Evolutionary conservation across 2,888 invertebrate genomes (phyloP).

Genomic region (Aelia acuminata): DNA sequence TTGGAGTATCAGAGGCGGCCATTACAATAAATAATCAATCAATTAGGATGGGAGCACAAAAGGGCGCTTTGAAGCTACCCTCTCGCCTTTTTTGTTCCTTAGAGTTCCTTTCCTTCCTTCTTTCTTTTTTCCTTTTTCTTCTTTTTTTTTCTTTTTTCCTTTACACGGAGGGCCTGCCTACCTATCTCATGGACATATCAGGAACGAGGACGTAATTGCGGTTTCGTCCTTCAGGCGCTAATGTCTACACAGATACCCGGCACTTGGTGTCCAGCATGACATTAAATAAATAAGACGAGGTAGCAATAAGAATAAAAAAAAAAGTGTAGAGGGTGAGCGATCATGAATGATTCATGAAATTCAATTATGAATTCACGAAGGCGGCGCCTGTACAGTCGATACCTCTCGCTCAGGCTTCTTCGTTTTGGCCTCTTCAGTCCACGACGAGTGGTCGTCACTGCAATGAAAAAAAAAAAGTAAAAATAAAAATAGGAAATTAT

Average conservation of each 20-base stretch:
- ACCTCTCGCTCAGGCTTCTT: background rate
- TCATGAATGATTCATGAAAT: conserved; percentile 47
- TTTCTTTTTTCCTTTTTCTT: background rate
- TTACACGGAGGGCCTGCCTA: background rate
- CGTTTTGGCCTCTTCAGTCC: background rate
- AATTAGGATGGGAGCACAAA: conserved; percentile 33
- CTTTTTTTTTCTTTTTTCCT: background rate
- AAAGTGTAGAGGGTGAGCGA: too few relatives aligned
- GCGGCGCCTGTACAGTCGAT: background rate
- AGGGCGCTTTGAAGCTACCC: conserved; percentile 3
- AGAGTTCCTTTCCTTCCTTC: background rate
- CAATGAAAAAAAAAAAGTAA: conserved; percentile 8
- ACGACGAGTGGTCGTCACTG: background rate
- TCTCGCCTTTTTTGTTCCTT: conserved; percentile 7
- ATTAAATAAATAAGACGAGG: conserved; percentile 44
- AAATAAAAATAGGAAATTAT: background rate
- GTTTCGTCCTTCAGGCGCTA: background rate
- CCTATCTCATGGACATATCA: conserved; percentile 31
- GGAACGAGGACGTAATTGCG: background rate
- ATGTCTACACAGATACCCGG: background rate
- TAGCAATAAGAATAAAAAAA: background rate
- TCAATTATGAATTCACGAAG: conserved; percentile 34
- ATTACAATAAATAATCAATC: conserved; percentile 48
- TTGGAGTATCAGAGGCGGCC: background rate
- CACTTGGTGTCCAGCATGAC: conserved; percentile 30